phyloP scores from a whole-genome alignment of 23 tunicate species.

The Pegea sp. region DNA sequence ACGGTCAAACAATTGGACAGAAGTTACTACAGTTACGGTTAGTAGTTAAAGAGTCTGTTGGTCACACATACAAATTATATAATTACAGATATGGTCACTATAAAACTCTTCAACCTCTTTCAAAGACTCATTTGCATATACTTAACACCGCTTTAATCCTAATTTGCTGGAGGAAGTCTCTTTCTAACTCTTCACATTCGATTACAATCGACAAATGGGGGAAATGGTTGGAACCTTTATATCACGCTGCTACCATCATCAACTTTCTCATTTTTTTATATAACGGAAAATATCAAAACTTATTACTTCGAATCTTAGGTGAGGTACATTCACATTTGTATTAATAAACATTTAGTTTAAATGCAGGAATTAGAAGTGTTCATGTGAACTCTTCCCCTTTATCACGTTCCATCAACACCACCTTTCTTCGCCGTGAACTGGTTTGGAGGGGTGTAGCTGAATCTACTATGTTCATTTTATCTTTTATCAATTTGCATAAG shows the following conservation, averaged over 20 bases:
- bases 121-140: no score
- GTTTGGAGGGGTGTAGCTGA: constrained; percentile 65
- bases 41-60: not conserved
- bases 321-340: not conserved
- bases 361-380: constrained; percentile 22
- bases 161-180: no score
- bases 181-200: no score
- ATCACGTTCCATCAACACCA: constrained; percentile 8
- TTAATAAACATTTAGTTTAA: not conserved
- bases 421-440: constrained; percentile 27
- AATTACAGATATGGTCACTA: not conserved
- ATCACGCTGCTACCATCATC: not conserved
- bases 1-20: constrained; percentile 36
- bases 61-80: not conserved
- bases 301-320: constrained; percentile 13
- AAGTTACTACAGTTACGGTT: constrained; percentile 26
- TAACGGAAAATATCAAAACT: constrained; percentile 11
- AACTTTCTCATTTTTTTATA: constrained; percentile 5
- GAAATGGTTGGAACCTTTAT: not conserved
- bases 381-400: constrained; percentile 23
- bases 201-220: no score
- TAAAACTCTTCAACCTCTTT: no score
- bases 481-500: constrained; percentile 16
- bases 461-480: constrained; percentile 22
- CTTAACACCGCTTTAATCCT: no score